Base-by-base conservation (phyloP, 1,140 invertebrate genomes). In the Brachionus calyciflorus region DNA sequence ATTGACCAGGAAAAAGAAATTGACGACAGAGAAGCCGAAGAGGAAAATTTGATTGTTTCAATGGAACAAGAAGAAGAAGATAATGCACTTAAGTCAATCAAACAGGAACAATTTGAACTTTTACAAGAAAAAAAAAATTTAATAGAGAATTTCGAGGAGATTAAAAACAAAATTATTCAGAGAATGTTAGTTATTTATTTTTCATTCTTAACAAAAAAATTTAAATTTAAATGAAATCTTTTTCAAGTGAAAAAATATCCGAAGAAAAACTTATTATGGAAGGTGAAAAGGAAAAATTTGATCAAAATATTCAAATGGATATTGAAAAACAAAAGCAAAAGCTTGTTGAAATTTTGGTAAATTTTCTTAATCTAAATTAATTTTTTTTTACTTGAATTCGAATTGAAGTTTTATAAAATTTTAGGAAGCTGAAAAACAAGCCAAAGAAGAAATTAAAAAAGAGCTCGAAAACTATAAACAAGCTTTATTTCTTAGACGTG, bases 1-100 rank as follows among this genome's bases (percentile, higher is more conserved):
- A 65, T 44, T 41, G 60, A 65, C 12, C 60, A 65, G 44, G 60
- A 65, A 7, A 65, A 65, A 65, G 60, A 65, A 26, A 9, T 65
- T 6, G 60, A 65, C 10, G 60, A 65, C 30, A 65, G 24, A 44
- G 60, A 65, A 44, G 60, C 24, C 24, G 60, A 65, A 44, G 60
- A 65, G 21, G 60, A 65, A 2, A 65, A 65, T 26, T 17, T 24
- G 60, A 12, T 65, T 1, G 24, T 44, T 3, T 44, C 40, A 24
- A 65, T 65, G 60, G 60, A 65, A 7, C 60, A 65, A 19, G 60
- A 65, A 44, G 60, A 65, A 24, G 60, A 65, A 19, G 60, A 65
- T 44, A 65, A 41, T 3, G n/a, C 60, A 24, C 14, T 65, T 10
- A 65, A 44, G 10, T 65, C 60, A 6, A 65, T 65, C 10, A 65